These are phyloP conservation scores for Cremastinae sp. DNA, from an alignment of 2,888 invertebrate genomes.

Conservation along the genomic window DNA sequence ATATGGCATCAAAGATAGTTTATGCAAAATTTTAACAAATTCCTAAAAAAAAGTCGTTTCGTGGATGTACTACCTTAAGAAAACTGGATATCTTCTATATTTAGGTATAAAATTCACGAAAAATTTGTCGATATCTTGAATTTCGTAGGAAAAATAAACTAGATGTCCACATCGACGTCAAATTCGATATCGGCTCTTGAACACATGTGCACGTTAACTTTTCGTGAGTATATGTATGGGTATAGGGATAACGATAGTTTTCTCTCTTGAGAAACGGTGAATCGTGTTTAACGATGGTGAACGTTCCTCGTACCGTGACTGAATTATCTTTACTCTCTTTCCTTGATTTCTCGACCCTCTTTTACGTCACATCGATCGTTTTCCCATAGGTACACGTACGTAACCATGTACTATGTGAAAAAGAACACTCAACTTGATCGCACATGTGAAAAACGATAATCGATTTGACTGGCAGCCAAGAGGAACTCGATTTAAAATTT, in stretches of 20 bases:
- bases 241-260: background rate
- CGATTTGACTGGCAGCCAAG: conserved; percentile 19
- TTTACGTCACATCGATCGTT: conserved; percentile 5
- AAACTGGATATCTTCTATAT: no score
- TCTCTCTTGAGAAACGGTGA: conserved; percentile 38
- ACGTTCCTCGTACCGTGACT: conserved; percentile 54
- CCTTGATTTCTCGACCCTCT: conserved; percentile 13
- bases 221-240: background rate
- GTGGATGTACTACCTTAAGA: no score
- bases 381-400: background rate
- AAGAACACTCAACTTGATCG: background rate
- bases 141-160: no score
- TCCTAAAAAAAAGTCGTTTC: no score
- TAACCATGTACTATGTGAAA: background rate
- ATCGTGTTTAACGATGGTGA: conserved; percentile 56
- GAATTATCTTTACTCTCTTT: conserved; percentile 51
- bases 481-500: conserved; percentile 18
- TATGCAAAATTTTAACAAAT: no score
- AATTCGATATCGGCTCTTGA: no score
- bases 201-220: background rate
- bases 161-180: no score
- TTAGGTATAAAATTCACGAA: no score
- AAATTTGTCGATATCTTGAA: no score
- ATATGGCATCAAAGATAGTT: no score
- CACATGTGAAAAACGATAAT: conserved; percentile 28